These are phyloP conservation scores for Poecilia picta DNA, from an alignment of 2,797 vertebrate genomes.

Conservation along the genomic window DNA sequence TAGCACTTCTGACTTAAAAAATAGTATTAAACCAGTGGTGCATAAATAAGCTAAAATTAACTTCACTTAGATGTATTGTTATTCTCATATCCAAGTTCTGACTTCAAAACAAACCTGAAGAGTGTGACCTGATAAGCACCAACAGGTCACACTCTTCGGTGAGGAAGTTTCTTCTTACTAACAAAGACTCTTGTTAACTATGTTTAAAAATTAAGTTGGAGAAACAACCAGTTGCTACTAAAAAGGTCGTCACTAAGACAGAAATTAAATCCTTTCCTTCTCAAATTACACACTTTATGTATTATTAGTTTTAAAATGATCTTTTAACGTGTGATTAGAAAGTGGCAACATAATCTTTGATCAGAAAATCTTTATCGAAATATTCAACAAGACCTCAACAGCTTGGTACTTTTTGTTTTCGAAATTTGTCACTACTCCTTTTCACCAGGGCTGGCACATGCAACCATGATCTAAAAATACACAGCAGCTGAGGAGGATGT, in stretches of 20 bases:
- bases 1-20: no score
- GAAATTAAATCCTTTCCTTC: background rate
- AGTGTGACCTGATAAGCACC: no score
- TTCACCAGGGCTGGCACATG: background rate
- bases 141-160: no score
- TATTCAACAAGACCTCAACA: background rate
- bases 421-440: slow-evolving; percentile 1
- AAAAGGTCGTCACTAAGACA: background rate
- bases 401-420: background rate
- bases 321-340: background rate
- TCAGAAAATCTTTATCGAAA: background rate
- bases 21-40: no score
- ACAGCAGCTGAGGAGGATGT: slow-evolving; percentile 25
- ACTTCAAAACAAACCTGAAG: no score
- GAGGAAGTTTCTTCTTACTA: no score
- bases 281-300: background rate
- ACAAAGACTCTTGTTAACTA: no score
- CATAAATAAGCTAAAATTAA: no score
- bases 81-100: no score
- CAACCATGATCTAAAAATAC: slow-evolving; percentile 19
- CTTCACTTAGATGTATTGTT: no score
- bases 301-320: background rate
- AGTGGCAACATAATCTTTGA: background rate
- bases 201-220: no score
- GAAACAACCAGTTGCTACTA: no score